Percentiles rank a stretch among this genome's conserved stretches.
phyloP scores from a whole-genome alignment of 1,140 invertebrate species.

The Saccostrea cuccullata region DNA sequence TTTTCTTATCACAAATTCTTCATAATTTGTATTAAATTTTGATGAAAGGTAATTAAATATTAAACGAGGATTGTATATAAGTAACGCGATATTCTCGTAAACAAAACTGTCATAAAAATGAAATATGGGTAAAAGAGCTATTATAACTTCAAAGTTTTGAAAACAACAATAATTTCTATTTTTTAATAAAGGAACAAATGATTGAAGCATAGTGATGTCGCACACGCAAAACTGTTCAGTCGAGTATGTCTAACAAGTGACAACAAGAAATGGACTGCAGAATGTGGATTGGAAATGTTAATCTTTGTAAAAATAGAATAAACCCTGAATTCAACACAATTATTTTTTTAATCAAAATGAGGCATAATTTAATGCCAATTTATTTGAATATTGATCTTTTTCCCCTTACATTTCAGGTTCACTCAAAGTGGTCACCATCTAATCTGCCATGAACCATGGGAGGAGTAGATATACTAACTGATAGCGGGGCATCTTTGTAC shows the following conservation, averaged over 20 bases:
- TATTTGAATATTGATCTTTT: neutral
- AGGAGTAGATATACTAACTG: neutral
- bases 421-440: neutral
- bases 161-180: neutral
- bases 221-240: neutral
- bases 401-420: neutral
- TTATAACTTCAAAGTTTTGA: slow-evolving; percentile 6
- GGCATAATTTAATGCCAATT: neutral
- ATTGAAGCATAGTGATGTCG: neutral
- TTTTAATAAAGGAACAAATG: neutral
- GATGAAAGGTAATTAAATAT: slow-evolving; percentile 11
- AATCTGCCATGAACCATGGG: neutral
- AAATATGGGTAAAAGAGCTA: slow-evolving; percentile 6
- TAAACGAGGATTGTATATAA: slow-evolving; percentile 28
- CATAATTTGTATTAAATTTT: slow-evolving; percentile 34
- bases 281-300: neutral
- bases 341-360: slow-evolving; percentile 6
- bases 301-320: neutral
- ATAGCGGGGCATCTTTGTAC: neutral
- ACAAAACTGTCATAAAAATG: slow-evolving; percentile 36
- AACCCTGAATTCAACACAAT: neutral
- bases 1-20: slow-evolving; percentile 28
- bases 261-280: neutral
- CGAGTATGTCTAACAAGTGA: neutral
- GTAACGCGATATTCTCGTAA: slow-evolving; percentile 17